These are phyloP conservation scores for Heterotilapia buettikoferi DNA, from an alignment of 2,113 vertebrate species.

Conservation along the genomic window DNA sequence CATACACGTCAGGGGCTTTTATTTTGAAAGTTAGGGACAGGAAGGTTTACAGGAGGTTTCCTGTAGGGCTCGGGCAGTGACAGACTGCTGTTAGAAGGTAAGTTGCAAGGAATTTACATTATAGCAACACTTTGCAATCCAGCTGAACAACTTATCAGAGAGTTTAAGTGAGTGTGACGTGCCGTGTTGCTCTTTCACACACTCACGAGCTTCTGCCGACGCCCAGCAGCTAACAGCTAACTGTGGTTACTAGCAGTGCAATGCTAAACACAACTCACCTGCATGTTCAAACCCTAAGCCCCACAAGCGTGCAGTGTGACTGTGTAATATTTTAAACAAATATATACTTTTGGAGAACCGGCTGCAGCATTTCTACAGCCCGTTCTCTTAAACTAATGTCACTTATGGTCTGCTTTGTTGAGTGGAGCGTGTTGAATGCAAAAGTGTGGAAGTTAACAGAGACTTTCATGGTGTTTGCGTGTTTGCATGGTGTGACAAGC, in stretches of 20 bases:
- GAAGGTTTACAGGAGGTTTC: background rate
- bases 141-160: fast-evolving
- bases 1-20: background rate
- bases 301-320: background rate
- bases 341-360: background rate
- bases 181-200: background rate
- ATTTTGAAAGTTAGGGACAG: background rate
- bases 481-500: background rate
- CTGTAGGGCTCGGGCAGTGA: background rate
- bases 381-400: background rate
- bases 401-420: background rate
- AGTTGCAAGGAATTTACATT: background rate
- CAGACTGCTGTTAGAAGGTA: background rate
- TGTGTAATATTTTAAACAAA: background rate
- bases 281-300: background rate
- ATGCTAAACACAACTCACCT: background rate
- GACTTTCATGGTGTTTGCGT: background rate
- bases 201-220: fast-evolving
- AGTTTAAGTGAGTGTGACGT: background rate
- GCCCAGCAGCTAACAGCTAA: background rate
- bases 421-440: background rate
- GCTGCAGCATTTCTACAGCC: background rate
- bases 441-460: background rate
- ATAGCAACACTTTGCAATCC: fast-evolving
- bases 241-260: background rate